Evolutionary conservation across 2,113 vertebrate species (phyloP).

Genomic region (Ptychochromis oligacanthus): DNA sequence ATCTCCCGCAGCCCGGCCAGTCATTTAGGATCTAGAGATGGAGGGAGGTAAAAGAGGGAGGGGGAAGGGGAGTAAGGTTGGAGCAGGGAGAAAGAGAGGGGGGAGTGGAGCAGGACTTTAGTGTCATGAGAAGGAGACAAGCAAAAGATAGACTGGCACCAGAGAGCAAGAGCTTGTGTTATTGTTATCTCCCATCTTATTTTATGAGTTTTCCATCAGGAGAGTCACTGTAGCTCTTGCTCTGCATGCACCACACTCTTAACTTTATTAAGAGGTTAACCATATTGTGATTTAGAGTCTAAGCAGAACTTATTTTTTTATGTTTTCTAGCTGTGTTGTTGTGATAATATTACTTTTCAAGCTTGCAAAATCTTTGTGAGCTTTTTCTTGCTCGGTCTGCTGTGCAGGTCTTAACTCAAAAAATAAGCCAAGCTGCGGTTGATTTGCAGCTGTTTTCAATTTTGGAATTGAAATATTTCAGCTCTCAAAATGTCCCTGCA

Average conservation of each 20-base stretch:
- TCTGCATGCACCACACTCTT: not conserved
- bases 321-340: constrained; percentile 26
- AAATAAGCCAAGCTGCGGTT: constrained; percentile 45
- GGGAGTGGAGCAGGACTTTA: constrained; percentile 50
- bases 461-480: constrained; percentile 64
- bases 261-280: constrained; percentile 27
- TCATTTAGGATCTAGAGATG: constrained; percentile 63
- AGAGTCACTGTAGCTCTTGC: constrained; percentile 5
- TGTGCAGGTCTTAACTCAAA: constrained; percentile 22
- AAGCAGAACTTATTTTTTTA: not conserved
- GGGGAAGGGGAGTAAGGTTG: not conserved
- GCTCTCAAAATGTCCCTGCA: constrained; percentile 64
- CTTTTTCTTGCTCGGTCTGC: not conserved
- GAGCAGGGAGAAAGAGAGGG: constrained; percentile 14
- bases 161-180: constrained; percentile 54
- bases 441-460: constrained; percentile 69
- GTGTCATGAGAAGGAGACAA: constrained; percentile 65
- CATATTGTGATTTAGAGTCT: constrained; percentile 7
- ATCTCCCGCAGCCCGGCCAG: constrained; percentile 48
- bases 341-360: constrained; percentile 28
- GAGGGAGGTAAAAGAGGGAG: constrained; percentile 21
- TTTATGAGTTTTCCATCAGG: constrained; percentile 70
- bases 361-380: constrained; percentile 8
- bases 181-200: constrained; percentile 62
- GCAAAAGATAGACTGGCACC: constrained; percentile 72